Evolutionary conservation across 1,140 invertebrate genomes (phyloP).

Genomic region (Calephelis nemesis): DNA sequence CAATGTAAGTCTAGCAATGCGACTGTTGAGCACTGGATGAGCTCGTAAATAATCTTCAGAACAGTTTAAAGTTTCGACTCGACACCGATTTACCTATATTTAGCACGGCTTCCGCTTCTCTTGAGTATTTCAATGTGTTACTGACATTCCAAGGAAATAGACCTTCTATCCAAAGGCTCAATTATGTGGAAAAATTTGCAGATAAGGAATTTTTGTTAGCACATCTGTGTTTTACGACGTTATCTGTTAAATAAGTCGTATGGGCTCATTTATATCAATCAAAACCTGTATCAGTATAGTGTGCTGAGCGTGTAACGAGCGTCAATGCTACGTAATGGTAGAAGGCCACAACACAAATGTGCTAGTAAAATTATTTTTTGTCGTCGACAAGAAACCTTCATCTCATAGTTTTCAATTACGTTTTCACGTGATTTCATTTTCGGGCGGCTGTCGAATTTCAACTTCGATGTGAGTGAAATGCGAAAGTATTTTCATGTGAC

Average conservation of each 20-base stretch:
- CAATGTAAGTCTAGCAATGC: slow-evolving; percentile 23
- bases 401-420: slow-evolving; percentile 7
- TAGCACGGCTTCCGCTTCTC: slow-evolving; percentile 37
- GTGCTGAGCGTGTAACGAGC: slow-evolving; percentile 17
- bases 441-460: not conserved
- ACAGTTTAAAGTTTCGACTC: slow-evolving; percentile 41
- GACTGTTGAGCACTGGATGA: slow-evolving; percentile 29
- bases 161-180: slow-evolving; percentile 18
- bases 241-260: slow-evolving; percentile 10
- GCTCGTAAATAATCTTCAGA: slow-evolving; percentile 41
- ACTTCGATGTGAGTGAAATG: slow-evolving; percentile 3
- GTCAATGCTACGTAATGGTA: slow-evolving; percentile 23
- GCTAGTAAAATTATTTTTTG: slow-evolving; percentile 23
- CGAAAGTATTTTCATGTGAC: not conserved
- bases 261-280: slow-evolving; percentile 14
- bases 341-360: slow-evolving; percentile 19
- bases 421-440: slow-evolving; percentile 15
- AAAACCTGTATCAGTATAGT: slow-evolving; percentile 14
- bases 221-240: slow-evolving; percentile 7
- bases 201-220: slow-evolving; percentile 11
- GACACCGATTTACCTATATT: slow-evolving; percentile 41
- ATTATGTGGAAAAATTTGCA: slow-evolving; percentile 11
- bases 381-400: slow-evolving; percentile 14
- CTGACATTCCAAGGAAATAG: slow-evolving; percentile 35
- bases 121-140: slow-evolving; percentile 31